These are phyloP conservation scores for Podarcis lilfordi DNA, from an alignment of 2,797 vertebrate species.

Conservation along the genomic window DNA sequence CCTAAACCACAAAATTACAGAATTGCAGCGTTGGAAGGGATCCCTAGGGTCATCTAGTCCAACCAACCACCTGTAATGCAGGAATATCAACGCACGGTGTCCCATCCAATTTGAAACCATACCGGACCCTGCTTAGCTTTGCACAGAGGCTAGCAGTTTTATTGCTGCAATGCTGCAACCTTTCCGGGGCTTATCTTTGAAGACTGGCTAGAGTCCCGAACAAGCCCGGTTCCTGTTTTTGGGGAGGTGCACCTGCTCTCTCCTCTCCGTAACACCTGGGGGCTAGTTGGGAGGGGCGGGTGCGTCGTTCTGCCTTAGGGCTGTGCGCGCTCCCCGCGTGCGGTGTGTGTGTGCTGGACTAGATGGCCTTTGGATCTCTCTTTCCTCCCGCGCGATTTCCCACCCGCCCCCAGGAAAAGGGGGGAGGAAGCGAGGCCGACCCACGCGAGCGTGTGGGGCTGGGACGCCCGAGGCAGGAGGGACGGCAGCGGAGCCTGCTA, in stretches of 20 bases:
- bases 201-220: too few relatives aligned
- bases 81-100: too few relatives aligned
- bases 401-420: not conserved
- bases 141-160: too few relatives aligned
- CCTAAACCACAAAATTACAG: not conserved
- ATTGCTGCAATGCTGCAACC: too few relatives aligned
- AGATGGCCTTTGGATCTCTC: not conserved
- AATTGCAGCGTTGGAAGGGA: too few relatives aligned
- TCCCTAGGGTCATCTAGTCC: too few relatives aligned
- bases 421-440: not conserved
- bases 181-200: too few relatives aligned
- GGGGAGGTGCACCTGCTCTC: not conserved
- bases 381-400: not conserved
- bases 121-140: too few relatives aligned
- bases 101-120: too few relatives aligned
- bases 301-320: not conserved
- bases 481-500: conserved; percentile 16
- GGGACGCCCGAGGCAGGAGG: not conserved
- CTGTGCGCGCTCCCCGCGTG: not conserved
- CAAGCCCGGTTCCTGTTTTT: not conserved
- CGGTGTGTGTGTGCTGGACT: not conserved
- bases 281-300: not conserved
- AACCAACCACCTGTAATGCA: too few relatives aligned
- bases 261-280: not conserved
- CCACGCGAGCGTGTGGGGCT: not conserved